A percentile compares a stretch with the other conserved stretches of the same genome.
phyloP scores from a whole-genome alignment of 2,888 invertebrate genomes.

The Enchytraeus crypticus region DNA sequence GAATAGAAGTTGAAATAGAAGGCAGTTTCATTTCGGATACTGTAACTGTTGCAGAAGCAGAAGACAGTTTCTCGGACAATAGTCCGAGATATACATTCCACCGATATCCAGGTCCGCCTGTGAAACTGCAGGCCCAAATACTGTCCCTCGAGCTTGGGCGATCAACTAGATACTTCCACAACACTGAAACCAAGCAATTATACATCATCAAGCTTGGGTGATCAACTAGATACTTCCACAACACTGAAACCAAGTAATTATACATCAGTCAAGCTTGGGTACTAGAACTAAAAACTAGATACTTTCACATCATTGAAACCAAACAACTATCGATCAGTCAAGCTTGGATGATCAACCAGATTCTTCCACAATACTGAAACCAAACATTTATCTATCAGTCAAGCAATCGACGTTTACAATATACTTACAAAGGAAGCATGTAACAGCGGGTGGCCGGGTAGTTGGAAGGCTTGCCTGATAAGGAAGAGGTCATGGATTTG shows the following conservation, averaged over 20 bases:
- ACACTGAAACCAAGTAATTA: background rate
- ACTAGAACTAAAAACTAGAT: background rate
- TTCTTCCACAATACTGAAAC: background rate
- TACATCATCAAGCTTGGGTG: background rate
- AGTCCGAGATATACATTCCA: constrained; percentile 1
- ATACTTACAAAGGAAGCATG: too few species aligned
- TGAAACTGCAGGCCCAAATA: background rate
- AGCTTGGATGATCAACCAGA: background rate
- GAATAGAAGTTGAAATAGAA: too few species aligned
- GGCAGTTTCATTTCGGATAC: too few species aligned
- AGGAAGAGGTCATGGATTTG: too few species aligned
- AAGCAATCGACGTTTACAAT: too few species aligned
- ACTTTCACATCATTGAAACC: background rate
- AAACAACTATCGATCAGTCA: too few species aligned
- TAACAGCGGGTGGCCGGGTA: too few species aligned
- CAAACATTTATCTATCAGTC: too few species aligned
- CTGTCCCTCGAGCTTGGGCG: background rate
- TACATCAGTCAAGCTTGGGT: background rate
- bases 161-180: background rate
- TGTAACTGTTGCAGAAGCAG: too few species aligned
- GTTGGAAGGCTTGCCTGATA: too few species aligned
- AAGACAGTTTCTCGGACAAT: too few species aligned
- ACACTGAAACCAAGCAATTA: background rate
- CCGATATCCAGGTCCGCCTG: constrained; percentile 2
- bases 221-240: background rate